Evolutionary conservation across 2,888 invertebrate genomes (phyloP), one percentile per base, ranked within the genome.

Genomic region (Pandemis corylana): DNA sequence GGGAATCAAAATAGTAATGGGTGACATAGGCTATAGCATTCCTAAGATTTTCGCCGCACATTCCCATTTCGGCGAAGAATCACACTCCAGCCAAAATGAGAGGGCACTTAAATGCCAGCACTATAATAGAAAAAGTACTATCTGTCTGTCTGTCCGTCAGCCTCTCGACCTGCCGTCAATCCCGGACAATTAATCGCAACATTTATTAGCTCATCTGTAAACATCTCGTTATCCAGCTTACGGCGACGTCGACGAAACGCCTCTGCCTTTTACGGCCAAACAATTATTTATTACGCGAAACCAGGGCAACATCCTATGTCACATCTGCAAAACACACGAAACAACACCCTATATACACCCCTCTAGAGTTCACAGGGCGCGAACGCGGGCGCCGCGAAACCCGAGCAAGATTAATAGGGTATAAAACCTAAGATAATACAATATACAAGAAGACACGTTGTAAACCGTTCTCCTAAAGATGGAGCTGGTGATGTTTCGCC

Each of bases 371-470:
- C 75, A 80, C 80, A 86, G 81, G 89, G 79, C 83, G 77, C 77
- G 75, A 77, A 77, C 78, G 77, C 76, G 76, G 69, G 63, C 66
- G 79, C 79, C 85, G 85, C 84, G 84, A 87, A 86, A 85, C 87
- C 85, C 89, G 87, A 89, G 91, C 89, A 92, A 94, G 93, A 93
- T 93, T 93, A 94, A 93, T 93, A 93, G 93, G 91, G 92, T 92
- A 93, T 94, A 93, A 93, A 94, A 93, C 91, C 93, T 93, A 93
- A 93, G 94, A 93, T 93, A 93, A 93, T 93, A 92, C 93, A 94
- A 94, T 93, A 93, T 95, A 95, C 95, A 95, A 95, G 95, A 95
- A 95, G 95, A 95, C 95, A 95, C 95, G 95, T 94, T 95, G 95
- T 95, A 95, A 95, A 95, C 95, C 94, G 95, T 95, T 87, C 88